phyloP scores from a whole-genome alignment of 1,140 invertebrate species.

The Zaprionus ornatus region DNA sequence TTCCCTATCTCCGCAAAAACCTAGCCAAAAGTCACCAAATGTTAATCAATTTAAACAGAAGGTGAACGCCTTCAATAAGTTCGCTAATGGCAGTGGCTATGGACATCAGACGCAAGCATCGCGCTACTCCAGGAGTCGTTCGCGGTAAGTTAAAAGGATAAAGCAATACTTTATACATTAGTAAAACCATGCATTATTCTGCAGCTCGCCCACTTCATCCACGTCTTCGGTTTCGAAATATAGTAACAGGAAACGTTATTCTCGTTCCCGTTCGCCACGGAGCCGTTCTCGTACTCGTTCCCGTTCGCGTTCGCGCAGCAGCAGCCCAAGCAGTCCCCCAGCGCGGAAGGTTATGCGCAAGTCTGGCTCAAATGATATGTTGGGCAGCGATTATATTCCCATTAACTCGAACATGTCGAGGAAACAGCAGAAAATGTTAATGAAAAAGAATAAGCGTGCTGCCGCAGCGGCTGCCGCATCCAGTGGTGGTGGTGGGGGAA shows the following conservation, averaged over 20 bases:
- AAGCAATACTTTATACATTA: not conserved
- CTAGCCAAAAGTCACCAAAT: conserved; percentile 43
- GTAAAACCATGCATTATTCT: conserved; percentile 17
- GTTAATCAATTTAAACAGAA: conserved; percentile 65
- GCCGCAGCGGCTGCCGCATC: conserved; percentile 70
- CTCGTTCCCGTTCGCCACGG: conserved; percentile 68
- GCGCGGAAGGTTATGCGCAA: conserved; percentile 72
- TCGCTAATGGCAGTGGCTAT: conserved; percentile 34
- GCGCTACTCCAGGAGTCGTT: conserved; percentile 70
- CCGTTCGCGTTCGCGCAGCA: conserved; percentile 68
- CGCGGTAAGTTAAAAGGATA: conserved; percentile 62
- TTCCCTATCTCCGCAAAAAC: conserved; percentile 29
- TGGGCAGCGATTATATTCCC: conserved; percentile 70
- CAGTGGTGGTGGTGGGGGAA: conserved; percentile 48
- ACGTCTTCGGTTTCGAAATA: conserved; percentile 72
- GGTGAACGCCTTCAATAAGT: conserved; percentile 64
- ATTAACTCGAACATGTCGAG: conserved; percentile 63
- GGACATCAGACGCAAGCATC: conserved; percentile 51
- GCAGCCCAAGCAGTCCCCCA: conserved; percentile 59
- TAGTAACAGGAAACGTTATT: conserved; percentile 62
- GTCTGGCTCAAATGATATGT: conserved; percentile 55
- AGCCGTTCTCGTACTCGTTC: conserved; percentile 48
- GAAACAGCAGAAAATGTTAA: conserved; percentile 73
- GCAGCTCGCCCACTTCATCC: conserved; percentile 52
- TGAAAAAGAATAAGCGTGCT: conserved; percentile 84